These are phyloP conservation scores for Bubo bubo DNA, from an alignment of 2,113 vertebrate genomes.

Conservation along the genomic window DNA sequence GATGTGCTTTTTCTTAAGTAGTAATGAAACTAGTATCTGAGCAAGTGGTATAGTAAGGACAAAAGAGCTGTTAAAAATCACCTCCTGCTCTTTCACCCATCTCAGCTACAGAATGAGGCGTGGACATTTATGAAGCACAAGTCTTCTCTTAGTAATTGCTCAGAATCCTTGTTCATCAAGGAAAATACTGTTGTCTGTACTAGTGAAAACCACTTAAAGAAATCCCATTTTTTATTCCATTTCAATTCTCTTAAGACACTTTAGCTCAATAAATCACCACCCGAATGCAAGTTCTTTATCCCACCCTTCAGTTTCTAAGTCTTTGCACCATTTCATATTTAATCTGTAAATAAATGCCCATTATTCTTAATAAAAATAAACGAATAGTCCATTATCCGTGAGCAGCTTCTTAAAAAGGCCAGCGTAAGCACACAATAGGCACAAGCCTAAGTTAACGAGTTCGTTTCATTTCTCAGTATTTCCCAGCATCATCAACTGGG, in stretches of 20 bases:
- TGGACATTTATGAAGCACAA: accelerated
- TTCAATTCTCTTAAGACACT: neutral
- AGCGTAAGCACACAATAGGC: neutral
- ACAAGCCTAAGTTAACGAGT: neutral
- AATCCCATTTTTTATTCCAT: neutral
- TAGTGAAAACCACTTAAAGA: neutral
- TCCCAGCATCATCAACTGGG: neutral
- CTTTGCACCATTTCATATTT: neutral
- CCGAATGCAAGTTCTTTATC: neutral
- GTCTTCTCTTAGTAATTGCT: neutral
- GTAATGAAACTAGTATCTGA: neutral
- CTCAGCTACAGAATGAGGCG: neutral
- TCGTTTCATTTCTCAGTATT: neutral
- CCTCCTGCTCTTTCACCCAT: neutral
- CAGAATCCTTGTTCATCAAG: neutral
- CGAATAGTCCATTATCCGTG: accelerated
- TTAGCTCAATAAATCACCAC: neutral
- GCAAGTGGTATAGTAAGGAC: neutral
- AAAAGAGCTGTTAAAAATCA: neutral
- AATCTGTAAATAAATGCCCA: neutral
- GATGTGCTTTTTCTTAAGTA: neutral
- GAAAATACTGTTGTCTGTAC: neutral
- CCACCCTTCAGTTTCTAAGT: neutral
- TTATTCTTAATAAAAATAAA: neutral
- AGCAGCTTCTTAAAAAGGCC: neutral